Evolutionary conservation across 2,888 invertebrate genomes (phyloP), one percentile per base, ranked within the genome.

Genomic region (Tachystola acroxantha): DNA sequence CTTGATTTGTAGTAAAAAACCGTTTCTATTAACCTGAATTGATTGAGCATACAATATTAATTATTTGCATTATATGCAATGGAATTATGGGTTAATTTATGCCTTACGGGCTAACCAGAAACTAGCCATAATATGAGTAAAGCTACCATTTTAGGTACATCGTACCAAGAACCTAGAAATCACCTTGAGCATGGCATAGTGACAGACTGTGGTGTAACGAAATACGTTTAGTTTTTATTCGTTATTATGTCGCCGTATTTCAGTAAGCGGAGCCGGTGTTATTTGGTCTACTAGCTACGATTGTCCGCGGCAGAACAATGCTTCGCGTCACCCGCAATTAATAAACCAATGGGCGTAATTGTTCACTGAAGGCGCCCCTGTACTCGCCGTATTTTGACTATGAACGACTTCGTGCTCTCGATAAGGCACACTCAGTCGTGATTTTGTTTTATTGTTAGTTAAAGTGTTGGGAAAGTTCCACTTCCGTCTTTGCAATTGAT

Each of bases 281-380:
- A 85, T 84, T 84, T 85, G 77, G 84, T 85, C 84, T 85, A 84
- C 84, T 85, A 84, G 77, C 71, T 50, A 58, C 76, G 74, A 79
- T 78, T 80, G 82, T 81, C 78, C 73, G 35, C 57, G 41, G 46
- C 49, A 55, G 79, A 85, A 84, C 84, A 85, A 84, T 85, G 84
- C 73, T 61, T 44, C 48, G 54, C 54, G 58, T 53, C 55, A 64
- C 48, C 62, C 42, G 61, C 66, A 72, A 84, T 84, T 84, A 80
- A 80, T 81, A 76, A 75, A 78, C 76, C 77, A 80, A 81, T 81
- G 77, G 62, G 51, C 64, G 65, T 75, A 75, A 81, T 80, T 77
- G 74, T 74, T 64, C 57, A 52, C 54, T 44, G 51, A 53, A 12
- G 10, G 57, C 53, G 57, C 53, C 48, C 39, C 57, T 56, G 54